phyloP scores from a whole-genome alignment of 2,888 invertebrate genomes.

The Pseudanteris insignis region DNA sequence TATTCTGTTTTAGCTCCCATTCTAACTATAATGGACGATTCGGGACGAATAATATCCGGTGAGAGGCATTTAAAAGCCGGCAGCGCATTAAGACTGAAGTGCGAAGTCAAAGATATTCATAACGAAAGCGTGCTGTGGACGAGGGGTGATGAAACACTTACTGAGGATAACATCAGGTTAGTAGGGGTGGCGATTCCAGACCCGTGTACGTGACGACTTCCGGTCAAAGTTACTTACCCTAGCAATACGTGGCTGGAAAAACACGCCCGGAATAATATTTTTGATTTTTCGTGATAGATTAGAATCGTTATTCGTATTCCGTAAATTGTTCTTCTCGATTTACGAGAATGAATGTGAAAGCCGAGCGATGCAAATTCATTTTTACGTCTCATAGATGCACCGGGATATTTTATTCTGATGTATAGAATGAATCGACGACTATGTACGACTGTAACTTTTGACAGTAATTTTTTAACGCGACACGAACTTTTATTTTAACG shows the following conservation, averaged over 20 bases:
- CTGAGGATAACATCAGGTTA: slow-evolving; percentile 70
- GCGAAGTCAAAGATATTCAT: slow-evolving; percentile 67
- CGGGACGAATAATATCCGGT: slow-evolving; percentile 69
- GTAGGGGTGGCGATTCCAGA: slow-evolving; percentile 47
- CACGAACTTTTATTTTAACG: too few species aligned
- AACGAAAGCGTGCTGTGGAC: slow-evolving; percentile 69
- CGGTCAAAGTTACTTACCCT: slow-evolving; percentile 11
- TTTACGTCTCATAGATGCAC: neutral
- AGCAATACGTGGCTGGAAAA: slow-evolving; percentile 9
- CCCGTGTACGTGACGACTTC: slow-evolving; percentile 24
- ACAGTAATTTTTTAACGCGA: too few species aligned
- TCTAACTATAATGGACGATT: slow-evolving; percentile 71
- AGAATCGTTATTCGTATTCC: slow-evolving; percentile 10
- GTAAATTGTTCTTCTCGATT: slow-evolving; percentile 5
- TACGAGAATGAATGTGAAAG: too few species aligned
- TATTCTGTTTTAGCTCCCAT: slow-evolving; percentile 68
- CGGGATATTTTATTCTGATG: too few species aligned
- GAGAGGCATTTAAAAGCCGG: slow-evolving; percentile 73
- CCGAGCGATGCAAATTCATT: neutral
- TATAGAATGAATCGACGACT: too few species aligned
- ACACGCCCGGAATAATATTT: slow-evolving; percentile 21
- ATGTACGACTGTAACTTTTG: too few species aligned
- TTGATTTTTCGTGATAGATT: slow-evolving; percentile 14
- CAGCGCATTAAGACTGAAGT: slow-evolving; percentile 69
- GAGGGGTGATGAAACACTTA: slow-evolving; percentile 68